Percentiles rank a stretch among this genome's conserved stretches.
Conservation (phyloP, 2,888 invertebrate genomes). For the Agriopis aurantiaria region DNA sequence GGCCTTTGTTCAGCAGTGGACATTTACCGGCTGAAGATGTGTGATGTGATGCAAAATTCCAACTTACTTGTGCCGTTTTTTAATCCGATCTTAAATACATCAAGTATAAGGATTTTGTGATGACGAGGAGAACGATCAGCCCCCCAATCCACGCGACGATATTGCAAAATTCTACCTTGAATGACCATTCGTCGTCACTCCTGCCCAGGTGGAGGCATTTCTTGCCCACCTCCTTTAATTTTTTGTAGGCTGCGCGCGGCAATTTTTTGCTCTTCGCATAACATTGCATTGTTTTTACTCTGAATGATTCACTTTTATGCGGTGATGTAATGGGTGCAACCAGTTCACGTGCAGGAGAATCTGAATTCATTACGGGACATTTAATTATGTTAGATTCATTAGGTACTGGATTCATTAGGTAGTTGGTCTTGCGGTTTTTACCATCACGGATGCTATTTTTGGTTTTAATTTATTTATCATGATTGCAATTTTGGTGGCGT, state of each 20-base stretch:
- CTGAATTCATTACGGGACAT: background rate
- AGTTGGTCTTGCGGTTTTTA: background rate
- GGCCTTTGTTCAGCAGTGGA: too few species aligned
- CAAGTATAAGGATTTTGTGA: slow-evolving; percentile 61
- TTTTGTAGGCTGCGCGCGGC: background rate
- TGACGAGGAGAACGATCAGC: slow-evolving; percentile 52
- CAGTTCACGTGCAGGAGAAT: too few species aligned
- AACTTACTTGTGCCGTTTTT: background rate
- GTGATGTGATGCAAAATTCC: too few species aligned
- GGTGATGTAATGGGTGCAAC: background rate
- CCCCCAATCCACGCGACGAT: slow-evolving; percentile 56
- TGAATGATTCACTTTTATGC: background rate
- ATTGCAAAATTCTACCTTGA: slow-evolving; percentile 37
- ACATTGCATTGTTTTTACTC: slow-evolving; percentile 3
- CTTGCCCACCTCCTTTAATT: slow-evolving; percentile 12
- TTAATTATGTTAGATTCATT: slow-evolving; percentile 7
- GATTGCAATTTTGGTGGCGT: slow-evolving; percentile 31
- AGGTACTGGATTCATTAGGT: background rate
- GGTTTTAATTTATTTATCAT: slow-evolving; percentile 18
- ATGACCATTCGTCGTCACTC: slow-evolving; percentile 19
- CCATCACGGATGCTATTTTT: slow-evolving; percentile 13
- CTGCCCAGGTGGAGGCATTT: slow-evolving; percentile 14
- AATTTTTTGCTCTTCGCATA: background rate
- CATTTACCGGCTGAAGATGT: too few species aligned
- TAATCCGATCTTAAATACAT: slow-evolving; percentile 56